These are phyloP conservation scores for Bucorvus abyssinicus DNA, from an alignment of 2,797 vertebrate genomes.

Conservation along the genomic window DNA sequence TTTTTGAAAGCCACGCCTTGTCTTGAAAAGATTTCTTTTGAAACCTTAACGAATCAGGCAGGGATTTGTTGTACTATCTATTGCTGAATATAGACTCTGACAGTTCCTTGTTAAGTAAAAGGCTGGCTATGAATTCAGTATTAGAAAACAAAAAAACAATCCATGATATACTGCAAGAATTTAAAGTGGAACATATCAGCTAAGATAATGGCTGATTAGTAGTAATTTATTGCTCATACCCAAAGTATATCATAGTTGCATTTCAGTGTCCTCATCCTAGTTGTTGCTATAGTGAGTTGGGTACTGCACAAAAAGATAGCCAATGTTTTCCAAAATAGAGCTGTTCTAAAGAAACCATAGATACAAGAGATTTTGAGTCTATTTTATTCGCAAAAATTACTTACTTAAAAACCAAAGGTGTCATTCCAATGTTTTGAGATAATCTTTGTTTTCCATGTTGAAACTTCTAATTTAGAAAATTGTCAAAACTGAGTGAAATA, in stretches of 20 bases:
- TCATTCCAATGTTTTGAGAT: neutral
- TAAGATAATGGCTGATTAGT: neutral
- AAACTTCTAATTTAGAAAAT: neutral
- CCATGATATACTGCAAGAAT: neutral
- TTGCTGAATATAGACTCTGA: neutral
- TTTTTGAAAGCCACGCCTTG: neutral
- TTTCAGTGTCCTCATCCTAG: neutral
- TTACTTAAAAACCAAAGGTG: neutral
- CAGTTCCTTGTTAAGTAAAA: neutral
- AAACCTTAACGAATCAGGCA: neutral
- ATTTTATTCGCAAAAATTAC: neutral
- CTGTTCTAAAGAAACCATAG: neutral
- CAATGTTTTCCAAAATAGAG: neutral
- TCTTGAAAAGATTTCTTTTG: neutral
- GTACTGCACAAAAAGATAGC: neutral
- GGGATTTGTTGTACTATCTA: neutral
- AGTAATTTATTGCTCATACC: neutral
- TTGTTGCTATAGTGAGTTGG: neutral
- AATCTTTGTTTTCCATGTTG: neutral
- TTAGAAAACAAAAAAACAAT: neutral
- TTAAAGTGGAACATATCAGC: neutral
- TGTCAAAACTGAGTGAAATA: neutral
- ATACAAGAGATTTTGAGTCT: neutral
- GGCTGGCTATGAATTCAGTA: neutral
- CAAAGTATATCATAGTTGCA: neutral